phyloP scores from a whole-genome alignment of 2,888 invertebrate species.

The Chaetogeoica ovagalla region DNA sequence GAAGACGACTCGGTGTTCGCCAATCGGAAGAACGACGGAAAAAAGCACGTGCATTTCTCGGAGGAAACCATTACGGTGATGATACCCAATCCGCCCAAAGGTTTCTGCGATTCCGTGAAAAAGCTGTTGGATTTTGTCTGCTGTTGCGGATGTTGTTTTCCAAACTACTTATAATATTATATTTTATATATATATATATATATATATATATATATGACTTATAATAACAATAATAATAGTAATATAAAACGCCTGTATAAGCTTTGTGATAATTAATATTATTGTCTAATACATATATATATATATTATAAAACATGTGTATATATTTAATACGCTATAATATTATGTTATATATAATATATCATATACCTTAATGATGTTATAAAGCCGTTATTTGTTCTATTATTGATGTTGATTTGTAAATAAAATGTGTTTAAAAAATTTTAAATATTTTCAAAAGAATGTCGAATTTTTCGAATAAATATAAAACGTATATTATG shows the following conservation, averaged over 20 bases:
- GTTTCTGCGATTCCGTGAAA: constrained; percentile 39
- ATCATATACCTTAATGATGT: neutral
- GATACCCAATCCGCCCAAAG: constrained; percentile 51
- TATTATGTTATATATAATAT: neutral
- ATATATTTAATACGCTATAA: neutral
- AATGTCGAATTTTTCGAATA: neutral
- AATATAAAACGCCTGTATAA: neutral
- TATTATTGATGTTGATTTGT: constrained; percentile 9
- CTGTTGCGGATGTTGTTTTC: constrained; percentile 54
- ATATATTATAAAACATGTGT: neutral
- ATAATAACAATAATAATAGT: neutral
- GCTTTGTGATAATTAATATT: constrained; percentile 41
- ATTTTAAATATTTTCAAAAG: neutral
- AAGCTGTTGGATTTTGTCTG: constrained; percentile 49
- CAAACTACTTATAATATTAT: constrained; percentile 43
- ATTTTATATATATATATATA: no score
- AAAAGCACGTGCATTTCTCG: constrained; percentile 54
- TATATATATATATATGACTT: no score
- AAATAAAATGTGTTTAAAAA: constrained; percentile 29
- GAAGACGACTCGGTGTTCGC: constrained; percentile 37
- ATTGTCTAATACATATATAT: constrained; percentile 10
- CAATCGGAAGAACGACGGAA: constrained; percentile 41
- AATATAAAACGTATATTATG: neutral
- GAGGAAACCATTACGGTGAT: constrained; percentile 54
- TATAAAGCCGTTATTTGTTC: constrained; percentile 4